A percentile compares a stretch with the other conserved stretches of the same genome.
phyloP scores from a whole-genome alignment of 30 jellyfish, hydroid and myxozoan species.

The Aurelia sp. region DNA sequence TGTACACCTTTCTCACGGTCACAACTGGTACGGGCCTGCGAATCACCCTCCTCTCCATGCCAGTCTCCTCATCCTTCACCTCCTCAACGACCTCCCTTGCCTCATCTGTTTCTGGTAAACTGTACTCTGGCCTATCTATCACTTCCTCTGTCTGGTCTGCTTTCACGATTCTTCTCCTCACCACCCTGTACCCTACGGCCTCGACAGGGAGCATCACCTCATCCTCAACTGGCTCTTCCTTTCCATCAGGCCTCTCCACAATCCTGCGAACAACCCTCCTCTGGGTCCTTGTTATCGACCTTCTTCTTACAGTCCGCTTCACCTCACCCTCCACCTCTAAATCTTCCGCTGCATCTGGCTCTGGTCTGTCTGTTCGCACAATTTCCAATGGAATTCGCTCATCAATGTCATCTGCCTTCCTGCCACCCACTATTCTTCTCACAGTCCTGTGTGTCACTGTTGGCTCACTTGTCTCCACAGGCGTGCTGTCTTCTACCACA shows the following conservation, averaged over 20 bases:
- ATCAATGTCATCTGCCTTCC: conserved; percentile 28
- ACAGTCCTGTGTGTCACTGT: conserved; percentile 61
- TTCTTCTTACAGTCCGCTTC: conserved; percentile 75
- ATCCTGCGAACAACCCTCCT: conserved; percentile 76
- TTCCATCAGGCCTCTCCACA: conserved; percentile 42
- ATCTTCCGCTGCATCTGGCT: conserved; percentile 62
- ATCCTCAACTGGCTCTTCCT: conserved; percentile 44
- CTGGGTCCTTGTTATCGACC: conserved; percentile 74
- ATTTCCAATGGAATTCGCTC: conserved; percentile 66
- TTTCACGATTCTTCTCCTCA: conserved; percentile 45
- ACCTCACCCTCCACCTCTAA: conserved; percentile 70
- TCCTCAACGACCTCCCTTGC: conserved; percentile 62
- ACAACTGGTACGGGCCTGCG: conserved; percentile 87
- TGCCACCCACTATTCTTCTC: conserved; percentile 67
- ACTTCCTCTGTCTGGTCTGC: conserved; percentile 48
- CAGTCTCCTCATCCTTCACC: conserved; percentile 45
- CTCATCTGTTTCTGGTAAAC: conserved; percentile 64
- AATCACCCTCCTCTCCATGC: conserved; percentile 71
- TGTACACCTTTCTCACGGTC: conserved; percentile 84
- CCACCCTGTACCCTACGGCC: conserved; percentile 46
- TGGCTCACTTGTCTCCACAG: conserved; percentile 56
- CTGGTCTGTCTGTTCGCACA: conserved; percentile 77
- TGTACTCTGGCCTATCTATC: conserved; percentile 64
- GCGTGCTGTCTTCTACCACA: conserved; percentile 54
- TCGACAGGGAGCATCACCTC: conserved; percentile 58